A percentile compares a stretch with the other conserved stretches of the same genome.
phyloP scores from a whole-genome alignment of 2,113 vertebrate species.

The Prunella fulvescens region DNA sequence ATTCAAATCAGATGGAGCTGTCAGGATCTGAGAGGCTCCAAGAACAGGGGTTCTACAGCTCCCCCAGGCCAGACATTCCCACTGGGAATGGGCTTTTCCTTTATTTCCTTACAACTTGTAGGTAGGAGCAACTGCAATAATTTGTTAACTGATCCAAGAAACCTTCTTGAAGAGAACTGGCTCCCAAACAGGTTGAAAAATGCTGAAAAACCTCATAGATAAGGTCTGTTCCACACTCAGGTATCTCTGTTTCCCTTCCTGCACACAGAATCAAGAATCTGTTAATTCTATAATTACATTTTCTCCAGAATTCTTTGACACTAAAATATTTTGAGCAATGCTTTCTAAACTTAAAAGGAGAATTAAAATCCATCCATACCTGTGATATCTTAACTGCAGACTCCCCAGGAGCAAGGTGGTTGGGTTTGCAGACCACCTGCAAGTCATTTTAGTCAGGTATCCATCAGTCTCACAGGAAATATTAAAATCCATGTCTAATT shows the following conservation, averaged over 20 bases:
- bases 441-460: conserved; percentile 82
- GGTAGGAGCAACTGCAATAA: background rate
- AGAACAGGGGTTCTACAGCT: background rate
- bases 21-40: background rate
- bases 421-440: conserved; percentile 79
- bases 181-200: background rate
- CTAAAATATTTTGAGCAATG: background rate
- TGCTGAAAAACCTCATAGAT: background rate
- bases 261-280: background rate
- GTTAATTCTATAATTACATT: background rate
- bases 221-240: fast-evolving
- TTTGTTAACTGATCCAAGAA: background rate
- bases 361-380: conserved; percentile 55
- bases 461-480: conserved; percentile 87
- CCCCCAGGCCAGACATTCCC: background rate
- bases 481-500: conserved; percentile 78
- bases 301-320: background rate
- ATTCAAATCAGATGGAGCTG: background rate
- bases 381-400: conserved; percentile 72
- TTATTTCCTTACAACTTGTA: background rate
- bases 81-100: background rate
- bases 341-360: background rate
- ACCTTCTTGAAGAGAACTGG: background rate
- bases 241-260: background rate
- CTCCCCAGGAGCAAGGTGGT: conserved; percentile 51